These are phyloP conservation scores for Xylocampa areola DNA, from an alignment of 2,888 invertebrate species.

Conservation along the genomic window DNA sequence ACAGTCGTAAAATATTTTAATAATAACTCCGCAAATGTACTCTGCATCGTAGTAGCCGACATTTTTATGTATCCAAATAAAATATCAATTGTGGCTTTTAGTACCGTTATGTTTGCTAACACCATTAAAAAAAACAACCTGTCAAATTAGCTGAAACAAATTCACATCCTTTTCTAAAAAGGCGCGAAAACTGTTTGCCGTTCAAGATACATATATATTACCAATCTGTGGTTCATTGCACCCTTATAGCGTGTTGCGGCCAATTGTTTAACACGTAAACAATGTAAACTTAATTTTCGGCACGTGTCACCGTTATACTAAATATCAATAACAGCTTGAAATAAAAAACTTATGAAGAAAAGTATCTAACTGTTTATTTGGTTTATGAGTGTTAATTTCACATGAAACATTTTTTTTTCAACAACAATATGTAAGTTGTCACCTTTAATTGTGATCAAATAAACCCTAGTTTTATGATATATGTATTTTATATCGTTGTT, in stretches of 20 bases:
- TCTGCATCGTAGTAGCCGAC: constrained; percentile 1
- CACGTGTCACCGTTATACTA: constrained; percentile 16
- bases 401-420: too few relatives aligned
- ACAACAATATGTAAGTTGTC: too few relatives aligned
- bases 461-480: background rate
- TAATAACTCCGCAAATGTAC: constrained; percentile 15
- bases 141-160: background rate
- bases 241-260: constrained; percentile 17
- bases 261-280: constrained; percentile 34
- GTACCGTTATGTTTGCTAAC: background rate
- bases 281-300: constrained; percentile 22
- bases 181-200: constrained; percentile 13
- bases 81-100: background rate
- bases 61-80: constrained; percentile 15
- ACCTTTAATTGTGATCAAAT: background rate
- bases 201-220: too few relatives aligned
- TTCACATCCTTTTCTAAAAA: constrained; percentile 18
- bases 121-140: background rate
- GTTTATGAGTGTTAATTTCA: too few relatives aligned
- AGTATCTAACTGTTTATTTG: too few relatives aligned
- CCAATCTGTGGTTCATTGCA: too few relatives aligned
- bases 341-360: too few relatives aligned
- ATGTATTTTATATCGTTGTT: constrained; percentile 1
- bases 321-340: background rate
- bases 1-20: constrained; percentile 29